Conservation (phyloP, 2,888 invertebrate species). For the Clepsis dumicolana region DNA sequence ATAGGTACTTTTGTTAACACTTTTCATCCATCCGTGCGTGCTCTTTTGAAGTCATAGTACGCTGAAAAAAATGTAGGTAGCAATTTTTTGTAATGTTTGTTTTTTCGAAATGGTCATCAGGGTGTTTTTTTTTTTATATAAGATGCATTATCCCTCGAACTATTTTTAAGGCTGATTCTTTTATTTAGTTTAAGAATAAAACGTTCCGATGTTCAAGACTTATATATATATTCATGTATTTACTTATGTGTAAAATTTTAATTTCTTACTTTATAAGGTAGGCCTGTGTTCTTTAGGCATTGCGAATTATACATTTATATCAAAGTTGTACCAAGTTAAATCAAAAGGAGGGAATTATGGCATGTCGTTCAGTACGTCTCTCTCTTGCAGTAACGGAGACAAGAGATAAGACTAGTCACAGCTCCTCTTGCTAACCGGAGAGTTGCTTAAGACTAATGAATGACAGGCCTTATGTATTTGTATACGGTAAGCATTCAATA, state of each 20-base stretch:
- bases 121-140: not conserved
- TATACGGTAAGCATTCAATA: not conserved
- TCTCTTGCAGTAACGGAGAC: not conserved
- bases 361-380: not conserved
- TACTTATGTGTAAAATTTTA: not conserved
- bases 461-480: not conserved
- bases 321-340: too few relatives aligned
- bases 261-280: not conserved
- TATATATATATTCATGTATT: constrained; percentile 12
- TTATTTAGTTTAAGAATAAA: constrained; percentile 12
- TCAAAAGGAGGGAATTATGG: too few relatives aligned
- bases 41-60: too few relatives aligned
- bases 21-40: too few relatives aligned
- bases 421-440: too few relatives aligned
- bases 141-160: not conserved
- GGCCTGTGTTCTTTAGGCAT: not conserved
- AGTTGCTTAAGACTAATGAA: not conserved
- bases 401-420: not conserved
- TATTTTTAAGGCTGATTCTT: constrained; percentile 19
- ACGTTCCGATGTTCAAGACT: constrained; percentile 24
- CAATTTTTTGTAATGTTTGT: too few relatives aligned
- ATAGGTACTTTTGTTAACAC: too few relatives aligned
- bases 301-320: not conserved
- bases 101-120: not conserved
- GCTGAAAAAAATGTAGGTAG: too few relatives aligned